phyloP scores from a whole-genome alignment of 2,888 invertebrate species.

The Callyntrura guangdongensis region DNA sequence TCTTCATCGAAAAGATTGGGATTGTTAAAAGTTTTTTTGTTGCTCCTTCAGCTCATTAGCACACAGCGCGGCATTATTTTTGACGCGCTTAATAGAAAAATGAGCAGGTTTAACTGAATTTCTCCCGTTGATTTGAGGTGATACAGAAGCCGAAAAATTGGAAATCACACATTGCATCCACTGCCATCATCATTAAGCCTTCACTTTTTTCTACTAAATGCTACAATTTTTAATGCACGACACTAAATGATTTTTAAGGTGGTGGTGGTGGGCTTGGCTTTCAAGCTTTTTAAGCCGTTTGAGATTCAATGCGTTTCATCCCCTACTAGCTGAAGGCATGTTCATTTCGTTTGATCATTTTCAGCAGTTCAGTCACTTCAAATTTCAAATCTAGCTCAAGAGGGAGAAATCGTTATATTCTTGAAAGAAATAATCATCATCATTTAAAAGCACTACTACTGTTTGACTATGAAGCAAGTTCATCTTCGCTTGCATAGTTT shows the following conservation, averaged over 20 bases:
- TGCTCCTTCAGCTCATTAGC: constrained; percentile 53
- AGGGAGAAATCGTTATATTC: constrained; percentile 28
- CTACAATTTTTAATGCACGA: constrained; percentile 1
- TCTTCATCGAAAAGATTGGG: too few species aligned
- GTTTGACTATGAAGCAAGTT: background rate
- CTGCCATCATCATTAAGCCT: constrained; percentile 60
- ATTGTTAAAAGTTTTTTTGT: background rate
- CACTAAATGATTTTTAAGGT: constrained; percentile 42
- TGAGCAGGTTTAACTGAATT: constrained; percentile 61
- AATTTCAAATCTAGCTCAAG: constrained; percentile 41
- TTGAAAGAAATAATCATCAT: constrained; percentile 46
- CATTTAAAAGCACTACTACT: constrained; percentile 30
- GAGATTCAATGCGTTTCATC: background rate
- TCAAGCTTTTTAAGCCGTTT: constrained; percentile 44
- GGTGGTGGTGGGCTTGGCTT: constrained; percentile 60
- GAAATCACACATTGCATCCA: constrained; percentile 57
- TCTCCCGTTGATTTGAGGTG: constrained; percentile 28
- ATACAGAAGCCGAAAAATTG: constrained; percentile 67
- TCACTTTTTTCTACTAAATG: constrained; percentile 51
- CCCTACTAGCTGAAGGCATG: constrained; percentile 51
- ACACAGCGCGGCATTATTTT: constrained; percentile 47
- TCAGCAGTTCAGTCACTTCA: constrained; percentile 49
- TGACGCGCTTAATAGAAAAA: constrained; percentile 74
- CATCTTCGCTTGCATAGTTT: background rate
- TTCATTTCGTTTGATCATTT: constrained; percentile 20